Conservation (phyloP, 2,888 invertebrate genomes). For the Gastrophysa polygoni region DNA sequence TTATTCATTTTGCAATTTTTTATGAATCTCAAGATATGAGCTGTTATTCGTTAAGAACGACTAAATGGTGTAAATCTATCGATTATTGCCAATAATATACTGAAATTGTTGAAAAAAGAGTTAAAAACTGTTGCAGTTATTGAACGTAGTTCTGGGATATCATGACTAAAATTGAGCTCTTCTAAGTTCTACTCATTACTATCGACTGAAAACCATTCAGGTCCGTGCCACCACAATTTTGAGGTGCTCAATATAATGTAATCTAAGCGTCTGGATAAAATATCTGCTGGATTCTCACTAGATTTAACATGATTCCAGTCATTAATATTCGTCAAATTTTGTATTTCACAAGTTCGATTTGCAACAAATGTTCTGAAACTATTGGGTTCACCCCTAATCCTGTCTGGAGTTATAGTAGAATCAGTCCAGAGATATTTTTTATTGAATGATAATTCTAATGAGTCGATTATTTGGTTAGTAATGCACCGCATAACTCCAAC, state of each 20-base stretch:
- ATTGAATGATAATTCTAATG: not conserved
- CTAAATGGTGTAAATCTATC: too few species aligned
- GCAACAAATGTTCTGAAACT: slow-evolving; percentile 32
- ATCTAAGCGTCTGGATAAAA: slow-evolving; percentile 18
- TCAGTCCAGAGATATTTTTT: slow-evolving; percentile 27
- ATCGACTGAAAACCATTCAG: not conserved
- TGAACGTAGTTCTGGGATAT: not conserved
- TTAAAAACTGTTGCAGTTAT: too few species aligned
- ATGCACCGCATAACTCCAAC: slow-evolving; percentile 6
- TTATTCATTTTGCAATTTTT: too few species aligned
- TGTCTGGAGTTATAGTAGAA: slow-evolving; percentile 25
- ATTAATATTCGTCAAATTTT: slow-evolving; percentile 13
- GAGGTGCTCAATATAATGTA: not conserved
- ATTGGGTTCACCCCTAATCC: slow-evolving; percentile 20
- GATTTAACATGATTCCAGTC: slow-evolving; percentile 28
- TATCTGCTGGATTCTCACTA: slow-evolving; percentile 17
- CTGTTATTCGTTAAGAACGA: too few species aligned
- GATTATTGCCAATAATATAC: too few species aligned
- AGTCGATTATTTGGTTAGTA: not conserved
- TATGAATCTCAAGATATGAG: too few species aligned
- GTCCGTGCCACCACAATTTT: slow-evolving; percentile 12
- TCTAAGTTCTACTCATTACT: not conserved
- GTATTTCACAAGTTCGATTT: slow-evolving; percentile 28
- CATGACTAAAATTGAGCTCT: not conserved
- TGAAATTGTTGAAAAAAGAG: too few species aligned